Base-by-base conservation (phyloP, 2,113 vertebrate genomes). In the Elanus axillaris region DNA sequence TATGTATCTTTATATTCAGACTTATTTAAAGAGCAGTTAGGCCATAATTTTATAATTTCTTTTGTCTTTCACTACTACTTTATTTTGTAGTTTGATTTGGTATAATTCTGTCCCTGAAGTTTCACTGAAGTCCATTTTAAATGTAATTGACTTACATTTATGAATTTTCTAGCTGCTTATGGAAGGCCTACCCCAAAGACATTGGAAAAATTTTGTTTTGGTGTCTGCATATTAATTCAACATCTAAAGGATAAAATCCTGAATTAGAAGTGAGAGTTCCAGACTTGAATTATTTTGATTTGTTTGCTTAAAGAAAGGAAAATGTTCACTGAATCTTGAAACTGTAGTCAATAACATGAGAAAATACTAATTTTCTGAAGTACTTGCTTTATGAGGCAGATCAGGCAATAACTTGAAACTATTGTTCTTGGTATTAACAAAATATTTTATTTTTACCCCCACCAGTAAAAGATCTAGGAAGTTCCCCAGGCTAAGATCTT, bases 1-100 rank as follows among this genome's bases (percentile, higher is more conserved):
- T 88, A 66, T 13, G 1, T 73, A 40, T 95, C 50, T 88, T 90
- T 86, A 88, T 75, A 84, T 84, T 45, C 27, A 78, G 34, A 45
- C 58, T 92, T 89, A 48, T 92, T 91, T 96, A 78, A 93, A 95
- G 89, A 92, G 42, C n/a, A 73, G 16, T 85, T 84, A 66, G n/a
- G 18, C n/a, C 73, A 55, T 94, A 64, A 84, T 93, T 96, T 94
- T 86, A 40, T 93, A 74, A 92, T 92, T 88, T 80, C 78, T 83
- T 93, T 83, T 83, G 86, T 94, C 67, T 90, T 74, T 94, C 76
- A 74, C 38, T 91, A 36, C 72, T 93, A 34, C 73, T 77, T 74
- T 90, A 58, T 93, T 92, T 92, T 88, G 63, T 92, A 50, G 45
- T 80, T 23, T 7, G 85, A 15, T 38, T 90, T 66, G 56, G 21